Evolutionary conservation across 2,888 invertebrate genomes (phyloP).

Genomic region (Marasmarcha lunaedactyla): DNA sequence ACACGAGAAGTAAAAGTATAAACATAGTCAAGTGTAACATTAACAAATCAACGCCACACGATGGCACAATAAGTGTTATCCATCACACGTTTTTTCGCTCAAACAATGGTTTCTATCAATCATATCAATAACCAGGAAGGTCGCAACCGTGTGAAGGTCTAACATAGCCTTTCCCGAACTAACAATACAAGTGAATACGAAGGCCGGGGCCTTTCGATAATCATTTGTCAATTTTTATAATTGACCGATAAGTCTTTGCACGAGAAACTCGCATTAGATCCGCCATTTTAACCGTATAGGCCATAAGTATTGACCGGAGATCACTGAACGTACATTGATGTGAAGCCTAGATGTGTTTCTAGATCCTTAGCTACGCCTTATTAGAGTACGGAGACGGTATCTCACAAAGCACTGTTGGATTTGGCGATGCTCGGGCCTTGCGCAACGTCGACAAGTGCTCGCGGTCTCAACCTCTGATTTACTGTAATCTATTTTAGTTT

Average conservation of each 20-base stretch:
- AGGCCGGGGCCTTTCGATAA: constrained; percentile 39
- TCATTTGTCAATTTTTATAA: constrained; percentile 37
- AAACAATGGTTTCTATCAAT: constrained; percentile 20
- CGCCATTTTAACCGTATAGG: not conserved
- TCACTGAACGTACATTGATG: not conserved
- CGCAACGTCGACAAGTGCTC: constrained; percentile 1
- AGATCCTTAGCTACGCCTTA: not conserved
- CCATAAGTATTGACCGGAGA: not conserved
- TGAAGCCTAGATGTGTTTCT: too few species aligned
- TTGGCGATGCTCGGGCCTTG: not conserved
- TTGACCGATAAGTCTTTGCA: constrained; percentile 27
- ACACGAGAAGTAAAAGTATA: too few species aligned
- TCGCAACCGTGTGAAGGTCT: constrained; percentile 20
- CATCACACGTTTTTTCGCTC: constrained; percentile 18
- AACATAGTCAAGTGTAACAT: too few species aligned
- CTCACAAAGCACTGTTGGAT: not conserved
- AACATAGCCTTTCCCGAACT: constrained; percentile 16
- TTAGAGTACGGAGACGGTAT: not conserved
- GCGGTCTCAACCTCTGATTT: not conserved
- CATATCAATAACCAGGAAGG: constrained; percentile 23
- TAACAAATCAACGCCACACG: not conserved
- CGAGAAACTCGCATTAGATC: constrained; percentile 12
- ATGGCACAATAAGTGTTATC: constrained; percentile 9
- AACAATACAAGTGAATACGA: constrained; percentile 22
- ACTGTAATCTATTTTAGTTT: not conserved